A percentile compares a stretch with the other conserved stretches of the same genome.
Conservation (phyloP, 2,113 vertebrate species). For the Coryphaenoides rupestris region DNA sequence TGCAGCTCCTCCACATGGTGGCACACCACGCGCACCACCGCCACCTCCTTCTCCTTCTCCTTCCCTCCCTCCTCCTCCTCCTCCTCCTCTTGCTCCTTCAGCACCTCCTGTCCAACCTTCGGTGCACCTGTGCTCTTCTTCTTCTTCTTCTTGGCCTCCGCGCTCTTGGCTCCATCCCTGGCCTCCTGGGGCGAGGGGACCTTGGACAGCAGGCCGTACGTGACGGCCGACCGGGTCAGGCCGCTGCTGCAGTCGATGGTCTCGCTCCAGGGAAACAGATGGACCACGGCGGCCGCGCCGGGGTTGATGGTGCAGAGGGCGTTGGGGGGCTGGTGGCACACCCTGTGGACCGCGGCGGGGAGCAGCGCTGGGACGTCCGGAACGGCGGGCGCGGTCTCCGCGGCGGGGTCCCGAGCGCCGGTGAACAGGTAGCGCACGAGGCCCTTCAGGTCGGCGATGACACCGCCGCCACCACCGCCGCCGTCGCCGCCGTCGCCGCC, state of each 20-base stretch:
- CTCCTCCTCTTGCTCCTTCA: too few relatives aligned
- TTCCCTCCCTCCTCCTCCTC: slow-evolving; percentile 15
- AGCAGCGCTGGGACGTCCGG: slow-evolving; percentile 66
- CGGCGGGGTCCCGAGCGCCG: slow-evolving; percentile 65
- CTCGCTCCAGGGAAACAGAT: slow-evolving; percentile 81
- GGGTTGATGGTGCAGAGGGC: slow-evolving; percentile 62
- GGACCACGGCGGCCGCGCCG: slow-evolving; percentile 66
- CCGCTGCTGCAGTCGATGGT: slow-evolving; percentile 51
- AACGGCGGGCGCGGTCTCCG: slow-evolving; percentile 51
- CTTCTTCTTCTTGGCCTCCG: slow-evolving; percentile 54
- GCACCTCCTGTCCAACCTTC: slow-evolving; percentile 6
- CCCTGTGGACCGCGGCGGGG: slow-evolving; percentile 82
- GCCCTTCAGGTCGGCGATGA: slow-evolving; percentile 78
- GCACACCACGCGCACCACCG: slow-evolving; percentile 80
- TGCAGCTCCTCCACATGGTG: slow-evolving; percentile 78
- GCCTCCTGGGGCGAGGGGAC: slow-evolving; percentile 80
- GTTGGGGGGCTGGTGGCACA: slow-evolving; percentile 76
- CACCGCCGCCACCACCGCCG: too few relatives aligned
- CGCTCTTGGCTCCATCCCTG: slow-evolving; percentile 72
- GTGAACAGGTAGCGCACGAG: slow-evolving; percentile 78
- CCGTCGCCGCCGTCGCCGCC: too few relatives aligned
- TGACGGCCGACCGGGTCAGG: slow-evolving; percentile 67
- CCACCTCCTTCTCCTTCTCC: slow-evolving; percentile 44
- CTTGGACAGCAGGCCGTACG: slow-evolving; percentile 82
- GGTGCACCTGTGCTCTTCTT: slow-evolving; percentile 3